Evolutionary conservation across 1,140 invertebrate genomes (phyloP).

Genomic region (Cheumatopsyche charites): DNA sequence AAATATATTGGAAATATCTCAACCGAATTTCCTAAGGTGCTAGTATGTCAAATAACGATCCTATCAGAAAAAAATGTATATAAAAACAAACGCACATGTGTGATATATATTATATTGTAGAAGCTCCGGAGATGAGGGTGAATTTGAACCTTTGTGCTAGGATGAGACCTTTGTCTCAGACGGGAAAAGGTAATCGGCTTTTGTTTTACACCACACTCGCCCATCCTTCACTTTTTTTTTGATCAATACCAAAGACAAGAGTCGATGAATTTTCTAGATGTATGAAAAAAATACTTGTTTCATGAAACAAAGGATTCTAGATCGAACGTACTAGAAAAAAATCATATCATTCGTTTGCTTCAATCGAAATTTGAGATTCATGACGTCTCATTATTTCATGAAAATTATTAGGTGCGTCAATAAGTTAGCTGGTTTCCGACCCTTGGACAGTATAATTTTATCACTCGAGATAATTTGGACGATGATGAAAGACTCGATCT

Average conservation of each 20-base stretch:
- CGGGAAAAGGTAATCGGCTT: constrained; percentile 19
- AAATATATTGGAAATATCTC: not conserved
- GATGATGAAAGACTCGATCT: constrained; percentile 3
- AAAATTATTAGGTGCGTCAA: no score
- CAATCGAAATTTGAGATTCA: no score
- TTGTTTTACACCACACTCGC: not conserved
- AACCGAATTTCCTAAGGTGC: not conserved
- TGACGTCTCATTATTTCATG: no score
- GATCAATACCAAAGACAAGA: not conserved
- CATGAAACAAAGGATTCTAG: no score
- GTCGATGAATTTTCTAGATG: no score
- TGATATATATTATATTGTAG: no score
- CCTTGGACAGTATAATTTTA: not conserved
- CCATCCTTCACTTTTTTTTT: constrained; percentile 2
- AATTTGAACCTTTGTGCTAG: not conserved
- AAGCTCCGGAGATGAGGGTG: not conserved
- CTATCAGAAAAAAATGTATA: constrained; percentile 11
- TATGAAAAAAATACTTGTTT: no score
- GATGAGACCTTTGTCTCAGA: constrained; percentile 8
- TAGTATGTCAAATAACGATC: constrained; percentile 1
- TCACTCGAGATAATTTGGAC: not conserved
- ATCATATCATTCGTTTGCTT: no score
- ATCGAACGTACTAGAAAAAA: no score
- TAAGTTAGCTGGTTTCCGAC: not conserved
- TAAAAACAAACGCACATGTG: not conserved